phyloP scores from a whole-genome alignment of 2,888 invertebrate genomes.

The Tenthredo livida region DNA sequence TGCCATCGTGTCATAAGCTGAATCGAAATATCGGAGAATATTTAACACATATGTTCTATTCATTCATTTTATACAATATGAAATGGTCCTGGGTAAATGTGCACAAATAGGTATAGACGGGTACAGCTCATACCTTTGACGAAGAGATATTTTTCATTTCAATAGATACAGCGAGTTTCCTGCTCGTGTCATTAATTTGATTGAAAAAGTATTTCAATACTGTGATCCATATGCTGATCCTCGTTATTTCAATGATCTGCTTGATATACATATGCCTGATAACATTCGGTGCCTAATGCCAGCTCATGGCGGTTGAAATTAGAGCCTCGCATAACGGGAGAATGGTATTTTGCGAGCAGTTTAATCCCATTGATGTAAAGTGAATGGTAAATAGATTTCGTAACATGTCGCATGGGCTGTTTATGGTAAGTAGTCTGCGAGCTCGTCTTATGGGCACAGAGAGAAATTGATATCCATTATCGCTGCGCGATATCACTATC shows the following conservation, averaged over 20 bases:
- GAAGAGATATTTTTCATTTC: background rate
- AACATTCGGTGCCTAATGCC: background rate
- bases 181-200: conserved; percentile 1
- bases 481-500: background rate
- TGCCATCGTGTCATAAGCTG: background rate
- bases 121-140: background rate
- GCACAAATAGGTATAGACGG: no score
- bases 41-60: background rate
- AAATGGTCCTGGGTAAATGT: background rate
- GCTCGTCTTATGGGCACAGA: background rate
- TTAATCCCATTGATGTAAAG: conserved; percentile 11
- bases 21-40: conserved; percentile 1
- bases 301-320: conserved; percentile 1
- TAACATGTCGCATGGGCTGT: conserved; percentile 3
- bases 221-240: background rate
- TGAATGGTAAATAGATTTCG: conserved; percentile 34
- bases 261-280: background rate
- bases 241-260: background rate
- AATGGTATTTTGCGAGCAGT: conserved; percentile 10
- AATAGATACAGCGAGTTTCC: background rate
- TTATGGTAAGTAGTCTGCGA: conserved; percentile 16
- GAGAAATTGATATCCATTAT: conserved; percentile 18
- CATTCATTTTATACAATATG: background rate
- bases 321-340: background rate
- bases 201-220: background rate